Base-by-base conservation (phyloP, 2,797 vertebrate genomes). In the Brotula barbata region DNA sequence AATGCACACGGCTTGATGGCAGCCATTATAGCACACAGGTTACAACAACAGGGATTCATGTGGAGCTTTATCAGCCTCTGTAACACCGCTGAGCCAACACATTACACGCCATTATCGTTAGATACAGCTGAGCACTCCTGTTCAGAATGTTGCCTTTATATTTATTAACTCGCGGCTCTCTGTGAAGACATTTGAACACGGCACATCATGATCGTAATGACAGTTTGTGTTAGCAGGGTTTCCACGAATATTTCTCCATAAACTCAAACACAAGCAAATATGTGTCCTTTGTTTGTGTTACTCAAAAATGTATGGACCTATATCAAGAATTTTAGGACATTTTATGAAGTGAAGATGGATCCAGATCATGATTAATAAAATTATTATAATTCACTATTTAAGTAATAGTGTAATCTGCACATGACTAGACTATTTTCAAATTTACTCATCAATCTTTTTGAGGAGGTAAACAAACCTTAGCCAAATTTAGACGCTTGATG, bases 31-130 rank as follows among this genome's bases (percentile, higher is more conserved):
- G 34, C 22, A 43, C 9, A 43, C 37, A 39, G 25, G 17, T 25
- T 37, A 54, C 25, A 43, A 41, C 46, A 45, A 22, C 13, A 11
- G 17, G 41, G 41, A 43, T 21, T 11, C 41, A 19, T 8, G 6
- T 16, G 54, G 33, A 1, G 51, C 41, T 49, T 43, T 15, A 56
- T 61, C 46, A 19, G 49, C 33, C 11, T 21, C 34, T 20, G 6
- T 17, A 46, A 15, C 31, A 41, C 20, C 14, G 4, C 20, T 0
- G 48, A 44, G 53, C 6, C 43, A 72, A 37, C 28, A 56, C 46
- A 33, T 61, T 48, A 49, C 34, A 51, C 28, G 8, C 36, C 48
- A 61, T 64, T 65, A 59, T 49, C 63, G 48, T 65, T 49, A 58
- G 49, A 17, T n/a, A 47, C 46, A 62, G 65, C 7, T 40, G 61